These are phyloP conservation scores for Epinephelus cyanopodus DNA, from an alignment of 2,113 vertebrate species.

Conservation along the genomic window DNA sequence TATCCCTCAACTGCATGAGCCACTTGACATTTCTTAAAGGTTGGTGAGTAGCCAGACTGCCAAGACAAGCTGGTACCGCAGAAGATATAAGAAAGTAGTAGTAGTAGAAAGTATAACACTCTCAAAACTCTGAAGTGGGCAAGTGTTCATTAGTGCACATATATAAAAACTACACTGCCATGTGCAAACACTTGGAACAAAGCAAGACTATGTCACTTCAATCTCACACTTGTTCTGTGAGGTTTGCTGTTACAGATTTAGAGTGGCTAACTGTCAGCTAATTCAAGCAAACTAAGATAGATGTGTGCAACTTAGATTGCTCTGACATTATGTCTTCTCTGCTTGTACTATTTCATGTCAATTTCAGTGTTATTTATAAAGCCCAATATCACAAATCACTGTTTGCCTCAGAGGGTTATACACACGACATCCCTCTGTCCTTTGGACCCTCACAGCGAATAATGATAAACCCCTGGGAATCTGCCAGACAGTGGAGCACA, in stretches of 20 bases:
- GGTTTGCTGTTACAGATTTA: not conserved
- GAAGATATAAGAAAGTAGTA: conserved; percentile 6
- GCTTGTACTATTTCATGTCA: not conserved
- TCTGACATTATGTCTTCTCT: not conserved
- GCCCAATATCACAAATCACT: no score
- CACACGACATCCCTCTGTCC: no score
- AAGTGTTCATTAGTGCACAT: no score
- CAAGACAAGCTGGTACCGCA: conserved; percentile 57
- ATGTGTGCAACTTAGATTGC: not conserved
- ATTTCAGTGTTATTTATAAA: no score
- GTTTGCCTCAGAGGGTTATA: no score
- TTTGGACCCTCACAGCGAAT: no score
- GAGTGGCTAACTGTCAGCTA: not conserved
- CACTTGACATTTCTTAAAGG: conserved; percentile 80
- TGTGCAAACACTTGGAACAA: not conserved
- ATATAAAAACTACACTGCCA: no score
- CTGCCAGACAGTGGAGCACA: no score
- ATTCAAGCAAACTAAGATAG: no score
- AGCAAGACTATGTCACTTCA: not conserved
- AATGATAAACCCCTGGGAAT: no score
- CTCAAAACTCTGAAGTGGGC: no score
- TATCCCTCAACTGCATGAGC: conserved; percentile 69
- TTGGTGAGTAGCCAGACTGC: conserved; percentile 57
- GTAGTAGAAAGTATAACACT: not conserved
- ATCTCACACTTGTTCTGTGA: no score